Base-by-base conservation (phyloP, 2,113 vertebrate genomes). In the Xiphophorus hellerii region DNA sequence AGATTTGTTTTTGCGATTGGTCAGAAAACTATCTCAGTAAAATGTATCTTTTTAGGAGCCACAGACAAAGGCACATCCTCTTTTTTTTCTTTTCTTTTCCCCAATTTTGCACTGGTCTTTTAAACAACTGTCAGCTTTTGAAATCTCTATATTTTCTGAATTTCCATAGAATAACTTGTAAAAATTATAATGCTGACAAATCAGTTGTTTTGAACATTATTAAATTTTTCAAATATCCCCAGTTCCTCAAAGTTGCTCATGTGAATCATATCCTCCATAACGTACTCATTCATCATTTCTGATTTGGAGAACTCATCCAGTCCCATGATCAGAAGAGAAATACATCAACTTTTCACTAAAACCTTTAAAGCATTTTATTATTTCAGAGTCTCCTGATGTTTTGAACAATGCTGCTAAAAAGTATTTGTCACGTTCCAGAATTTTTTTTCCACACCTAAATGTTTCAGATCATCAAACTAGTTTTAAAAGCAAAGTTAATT, bases 211-310 rank as follows among this genome's bases (percentile, higher is more conserved):
- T 44, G 28, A 71, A 76, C 71, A 58, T 39, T 68, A 65, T 60
- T 10, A 60, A 0, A 15, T 39, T 31, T 64, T 31, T 65, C 0
- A 80, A 66, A 82, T 39, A 77, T 80, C 69, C 77, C 68, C 17
- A 48, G 71, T 90, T 87, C 84, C 84, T 84, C 64, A 87, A 82
- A 79, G 9, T 8, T n/a, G 68, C 3, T 48, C 28, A 63, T 75
- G 66, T 73, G 42, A 61, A 80, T 69, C 22, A 68, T 20, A 69
- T 79, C 1, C 70, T 62, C 3, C 12, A n/a, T 69, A 44, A 68
- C 3, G 63, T 28, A 42, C 61, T 66, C 12, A n/a, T 70, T 62
- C 22, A 15, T 33, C 30, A 33, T 42, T 17, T 17, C 39, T 60
- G 69, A 27, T 78, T 82, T 84, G 51, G 71, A 77, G 78, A 83